These are phyloP conservation scores for Sebastes paucispinis DNA, from an alignment of 2,797 vertebrate species.

Conservation along the genomic window DNA sequence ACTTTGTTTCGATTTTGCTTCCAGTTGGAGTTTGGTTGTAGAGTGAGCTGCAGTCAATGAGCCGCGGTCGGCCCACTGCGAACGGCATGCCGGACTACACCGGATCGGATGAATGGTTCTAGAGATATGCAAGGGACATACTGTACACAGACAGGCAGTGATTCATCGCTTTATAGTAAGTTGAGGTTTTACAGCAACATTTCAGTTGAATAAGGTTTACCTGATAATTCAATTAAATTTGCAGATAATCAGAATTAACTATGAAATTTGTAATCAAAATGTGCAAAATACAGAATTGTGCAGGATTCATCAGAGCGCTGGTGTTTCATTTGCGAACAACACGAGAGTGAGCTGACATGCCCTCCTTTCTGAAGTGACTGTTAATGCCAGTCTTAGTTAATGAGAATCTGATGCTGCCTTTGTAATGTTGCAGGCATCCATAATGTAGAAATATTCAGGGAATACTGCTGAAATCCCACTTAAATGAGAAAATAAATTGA, in stretches of 20 bases:
- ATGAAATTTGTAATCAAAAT: background rate
- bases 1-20: background rate
- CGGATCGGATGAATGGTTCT: too few relatives aligned
- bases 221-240: background rate
- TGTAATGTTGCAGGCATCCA: constrained; percentile 67
- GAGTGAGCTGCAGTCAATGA: background rate
- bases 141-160: too few relatives aligned
- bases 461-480: constrained; percentile 77
- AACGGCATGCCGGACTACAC: too few relatives aligned
- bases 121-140: too few relatives aligned
- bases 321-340: constrained; percentile 7
- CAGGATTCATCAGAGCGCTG: background rate
- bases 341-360: constrained; percentile 10
- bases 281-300: background rate
- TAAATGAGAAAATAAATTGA: constrained; percentile 84
- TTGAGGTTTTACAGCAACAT: background rate
- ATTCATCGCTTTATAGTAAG: background rate
- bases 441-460: constrained; percentile 72
- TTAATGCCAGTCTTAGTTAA: constrained; percentile 75
- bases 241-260: background rate
- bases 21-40: background rate
- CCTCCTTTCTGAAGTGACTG: constrained; percentile 59
- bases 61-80: too few relatives aligned
- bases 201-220: background rate
- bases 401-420: constrained; percentile 72